These are phyloP conservation scores for Centropristis striata DNA, from an alignment of 2,113 vertebrate genomes.

Conservation along the genomic window DNA sequence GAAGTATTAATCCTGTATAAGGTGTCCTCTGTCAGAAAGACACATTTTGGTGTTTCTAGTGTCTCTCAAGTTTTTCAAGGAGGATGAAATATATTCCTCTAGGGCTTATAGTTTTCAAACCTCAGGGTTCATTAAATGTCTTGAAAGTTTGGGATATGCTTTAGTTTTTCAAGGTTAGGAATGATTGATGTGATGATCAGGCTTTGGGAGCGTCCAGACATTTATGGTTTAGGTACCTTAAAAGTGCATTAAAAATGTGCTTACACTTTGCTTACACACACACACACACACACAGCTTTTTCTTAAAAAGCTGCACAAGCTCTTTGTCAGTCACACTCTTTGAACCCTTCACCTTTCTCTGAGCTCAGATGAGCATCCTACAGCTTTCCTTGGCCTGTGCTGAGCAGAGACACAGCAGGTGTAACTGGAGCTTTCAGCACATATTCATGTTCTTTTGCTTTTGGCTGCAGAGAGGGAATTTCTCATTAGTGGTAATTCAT, in stretches of 20 bases:
- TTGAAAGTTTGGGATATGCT: no score
- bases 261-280: no score
- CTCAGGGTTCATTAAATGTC: not conserved
- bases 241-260: no score
- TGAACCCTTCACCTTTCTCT: not conserved
- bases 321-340: not conserved
- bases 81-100: not conserved
- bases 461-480: slow-evolving; percentile 31
- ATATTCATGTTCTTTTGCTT: slow-evolving; percentile 57
- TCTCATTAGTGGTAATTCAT: slow-evolving; percentile 55
- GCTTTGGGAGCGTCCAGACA: no score
- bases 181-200: no score
- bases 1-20: slow-evolving; percentile 21
- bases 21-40: not conserved
- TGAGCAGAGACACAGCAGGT: slow-evolving; percentile 52
- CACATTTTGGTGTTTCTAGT: not conserved
- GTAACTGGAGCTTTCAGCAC: slow-evolving; percentile 61
- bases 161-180: no score
- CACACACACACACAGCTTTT: no score
- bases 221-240: no score
- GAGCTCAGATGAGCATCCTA: not conserved
- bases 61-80: slow-evolving; percentile 5
- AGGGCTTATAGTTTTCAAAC: not conserved
- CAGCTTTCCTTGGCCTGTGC: not conserved
- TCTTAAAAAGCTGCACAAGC: no score